Evolutionary conservation across 2,888 invertebrate species (phyloP), one percentile per base, ranked within the genome.

Genomic region (Hanleya hanleyi): DNA sequence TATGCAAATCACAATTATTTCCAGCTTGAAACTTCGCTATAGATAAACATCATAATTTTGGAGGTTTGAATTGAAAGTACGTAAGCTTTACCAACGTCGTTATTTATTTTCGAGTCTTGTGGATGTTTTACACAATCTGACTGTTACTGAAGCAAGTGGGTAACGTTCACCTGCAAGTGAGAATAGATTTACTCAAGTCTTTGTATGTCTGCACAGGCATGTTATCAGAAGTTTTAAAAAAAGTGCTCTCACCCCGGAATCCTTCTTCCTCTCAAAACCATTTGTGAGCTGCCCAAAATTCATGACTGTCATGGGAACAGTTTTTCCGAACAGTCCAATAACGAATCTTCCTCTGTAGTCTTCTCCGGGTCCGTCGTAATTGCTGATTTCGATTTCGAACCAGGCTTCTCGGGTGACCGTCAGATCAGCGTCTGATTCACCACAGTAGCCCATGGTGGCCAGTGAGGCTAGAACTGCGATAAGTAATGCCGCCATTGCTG

Each of bases 281-380:
- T 86, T 86, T 37, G 88, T 82, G 35, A 90, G 81, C 47, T 84
- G 79, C 33, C 78, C 81, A 73, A 90, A 90, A 83, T 90, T 90
- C 82, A 90, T 81, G 5, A 84, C 81, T 0, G 90, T 89, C 89
- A 90, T 90, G 9, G 90, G 90, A 18, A 84, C 86, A 0, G 82
- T 80, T 32, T 90, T 88, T 22, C 90, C 90, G 68, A 90, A 90
- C 66, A 90, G 81, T 18, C 82, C 90, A 35, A 90, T 79, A 1
- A 83, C 84, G 61, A 90, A 81, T 29, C 84, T 77, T 0, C 88
- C 89, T 22, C 76, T 82, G 70, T 80, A 86, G 74, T 86, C 83
- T n/a, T 86, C 86, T 0, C 88, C 89, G 9, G 84, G 82, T 7
- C 85, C 86, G 67, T 88, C 87, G 66, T 80, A 77, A 77, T 90